Evolutionary conservation across 2,113 vertebrate genomes (phyloP).

Genomic region (Petromus typicus): DNA sequence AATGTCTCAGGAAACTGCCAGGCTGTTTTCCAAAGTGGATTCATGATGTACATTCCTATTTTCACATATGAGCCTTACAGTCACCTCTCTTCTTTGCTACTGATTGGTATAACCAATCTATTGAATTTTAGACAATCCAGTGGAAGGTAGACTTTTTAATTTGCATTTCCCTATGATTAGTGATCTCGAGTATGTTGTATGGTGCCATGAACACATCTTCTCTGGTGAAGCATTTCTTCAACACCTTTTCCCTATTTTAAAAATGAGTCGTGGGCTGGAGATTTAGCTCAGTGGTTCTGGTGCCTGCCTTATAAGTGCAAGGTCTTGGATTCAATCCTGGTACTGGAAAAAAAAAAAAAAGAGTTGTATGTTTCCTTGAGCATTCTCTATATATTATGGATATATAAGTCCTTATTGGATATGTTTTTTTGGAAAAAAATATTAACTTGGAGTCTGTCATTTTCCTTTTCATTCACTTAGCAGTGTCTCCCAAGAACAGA

Average conservation of each 20-base stretch:
- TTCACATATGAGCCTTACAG: neutral
- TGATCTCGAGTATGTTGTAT: conserved; percentile 16
- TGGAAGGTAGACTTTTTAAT: neutral
- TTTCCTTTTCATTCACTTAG: conserved; percentile 3
- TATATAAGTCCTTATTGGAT: neutral
- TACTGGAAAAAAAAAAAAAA: conserved; percentile 19
- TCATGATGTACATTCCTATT: neutral
- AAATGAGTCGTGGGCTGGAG: too few relatives aligned
- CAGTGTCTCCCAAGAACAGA: conserved; percentile 1
- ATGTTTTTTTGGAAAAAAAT: neutral
- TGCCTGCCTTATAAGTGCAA: too few relatives aligned
- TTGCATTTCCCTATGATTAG: neutral
- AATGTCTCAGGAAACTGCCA: neutral
- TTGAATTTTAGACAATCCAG: conserved; percentile 18
- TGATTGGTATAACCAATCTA: neutral
- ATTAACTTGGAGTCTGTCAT: neutral
- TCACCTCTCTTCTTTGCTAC: neutral
- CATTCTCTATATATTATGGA: neutral
- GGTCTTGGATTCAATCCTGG: too few relatives aligned
- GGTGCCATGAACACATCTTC: neutral
- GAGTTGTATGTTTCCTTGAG: neutral
- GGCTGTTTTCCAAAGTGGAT: conserved; percentile 36
- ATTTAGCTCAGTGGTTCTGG: too few relatives aligned
- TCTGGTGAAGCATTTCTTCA: neutral
- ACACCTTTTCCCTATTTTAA: neutral